A percentile compares a stretch with the other conserved stretches of the same genome.
Evolutionary conservation across 2,888 invertebrate species (phyloP).

Genomic region (Acanthosoma haemorrhoidale): DNA sequence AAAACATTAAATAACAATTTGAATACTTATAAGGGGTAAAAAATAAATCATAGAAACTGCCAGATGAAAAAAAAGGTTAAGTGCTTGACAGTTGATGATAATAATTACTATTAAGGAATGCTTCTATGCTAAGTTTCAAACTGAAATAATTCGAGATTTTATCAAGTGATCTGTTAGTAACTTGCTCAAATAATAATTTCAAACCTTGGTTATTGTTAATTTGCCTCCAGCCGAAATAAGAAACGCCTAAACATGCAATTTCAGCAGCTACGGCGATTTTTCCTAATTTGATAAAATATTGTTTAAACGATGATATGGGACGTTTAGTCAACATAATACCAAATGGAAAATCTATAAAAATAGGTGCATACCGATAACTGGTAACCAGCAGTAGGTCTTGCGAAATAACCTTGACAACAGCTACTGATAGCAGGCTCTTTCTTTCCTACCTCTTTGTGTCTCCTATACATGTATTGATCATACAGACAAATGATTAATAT

Average conservation of each 20-base stretch:
- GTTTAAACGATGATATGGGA: slow-evolving; percentile 18
- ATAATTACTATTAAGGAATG: too few relatives aligned
- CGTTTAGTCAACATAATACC: slow-evolving; percentile 26
- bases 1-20: too few relatives aligned
- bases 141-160: too few relatives aligned
- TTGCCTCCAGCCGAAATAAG: slow-evolving; percentile 61
- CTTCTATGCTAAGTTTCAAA: too few relatives aligned
- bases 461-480: not conserved
- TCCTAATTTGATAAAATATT: slow-evolving; percentile 45
- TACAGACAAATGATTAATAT: not conserved
- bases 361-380: not conserved
- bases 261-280: slow-evolving; percentile 57
- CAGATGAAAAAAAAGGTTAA: too few relatives aligned
- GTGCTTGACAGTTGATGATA: too few relatives aligned
- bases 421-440: not conserved
- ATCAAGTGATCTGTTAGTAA: too few relatives aligned
- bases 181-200: too few relatives aligned
- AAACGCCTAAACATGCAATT: slow-evolving; percentile 54
- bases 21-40: too few relatives aligned
- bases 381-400: not conserved
- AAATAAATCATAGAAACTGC: too few relatives aligned
- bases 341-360: not conserved
- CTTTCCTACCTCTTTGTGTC: not conserved
- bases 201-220: slow-evolving; percentile 66
- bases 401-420: not conserved